These are phyloP conservation scores for Falco peregrinus DNA, from an alignment of 2,797 vertebrate species.

Conservation along the genomic window DNA sequence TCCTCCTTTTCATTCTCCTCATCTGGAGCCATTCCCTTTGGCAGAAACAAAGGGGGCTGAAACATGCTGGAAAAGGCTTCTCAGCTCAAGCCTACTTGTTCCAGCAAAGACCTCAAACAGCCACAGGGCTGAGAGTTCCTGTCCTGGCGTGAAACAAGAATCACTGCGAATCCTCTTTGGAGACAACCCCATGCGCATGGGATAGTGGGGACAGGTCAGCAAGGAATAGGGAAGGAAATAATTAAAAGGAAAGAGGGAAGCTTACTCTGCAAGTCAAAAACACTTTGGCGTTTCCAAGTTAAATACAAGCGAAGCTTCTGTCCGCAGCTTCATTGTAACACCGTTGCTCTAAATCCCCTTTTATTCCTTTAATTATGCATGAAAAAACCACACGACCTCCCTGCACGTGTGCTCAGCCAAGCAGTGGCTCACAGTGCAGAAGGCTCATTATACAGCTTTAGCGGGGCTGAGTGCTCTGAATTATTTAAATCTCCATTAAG, in stretches of 20 bases:
- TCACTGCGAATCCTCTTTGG: neutral
- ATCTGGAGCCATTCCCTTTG: neutral
- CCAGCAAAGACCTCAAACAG: neutral
- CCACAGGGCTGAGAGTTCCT: neutral
- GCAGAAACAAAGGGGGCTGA: neutral
- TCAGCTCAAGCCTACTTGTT: neutral
- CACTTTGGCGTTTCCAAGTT: conserved; percentile 53
- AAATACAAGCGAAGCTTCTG: conserved; percentile 51
- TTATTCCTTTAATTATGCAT: conserved; percentile 70
- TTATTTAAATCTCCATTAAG: conserved; percentile 92
- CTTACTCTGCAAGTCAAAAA: conserved; percentile 42
- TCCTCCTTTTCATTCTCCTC: neutral
- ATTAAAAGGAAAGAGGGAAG: neutral
- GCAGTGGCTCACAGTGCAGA: conserved; percentile 74
- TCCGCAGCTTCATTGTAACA: conserved; percentile 75
- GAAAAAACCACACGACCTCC: conserved; percentile 74
- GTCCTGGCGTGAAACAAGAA: neutral
- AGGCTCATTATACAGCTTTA: conserved; percentile 86
- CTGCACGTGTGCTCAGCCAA: conserved; percentile 69
- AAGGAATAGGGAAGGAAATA: neutral
- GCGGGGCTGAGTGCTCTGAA: conserved; percentile 84
- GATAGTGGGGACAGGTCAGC: neutral
- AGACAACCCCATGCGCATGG: neutral
- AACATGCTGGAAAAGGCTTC: neutral
- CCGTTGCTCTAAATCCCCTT: conserved; percentile 66